phyloP scores from a whole-genome alignment of 2,113 vertebrate species.

The Eubucco bourcierii region DNA sequence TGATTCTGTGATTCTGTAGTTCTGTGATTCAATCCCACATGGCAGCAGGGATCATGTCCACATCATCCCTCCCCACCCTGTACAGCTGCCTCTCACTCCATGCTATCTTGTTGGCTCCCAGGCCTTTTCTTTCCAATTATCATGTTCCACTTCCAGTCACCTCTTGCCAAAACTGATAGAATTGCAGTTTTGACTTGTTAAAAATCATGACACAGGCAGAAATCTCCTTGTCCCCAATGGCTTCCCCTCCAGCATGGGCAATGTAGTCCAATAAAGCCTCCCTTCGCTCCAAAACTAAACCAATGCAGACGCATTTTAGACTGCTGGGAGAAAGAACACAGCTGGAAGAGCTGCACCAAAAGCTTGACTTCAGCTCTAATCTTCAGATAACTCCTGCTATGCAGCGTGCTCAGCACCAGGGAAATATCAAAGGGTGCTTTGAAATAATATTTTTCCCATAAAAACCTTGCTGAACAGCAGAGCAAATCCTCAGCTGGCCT shows the following conservation, averaged over 20 bases:
- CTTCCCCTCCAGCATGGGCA: background rate
- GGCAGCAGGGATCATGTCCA: background rate
- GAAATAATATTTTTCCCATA: conserved; percentile 29
- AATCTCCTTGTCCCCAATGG: background rate
- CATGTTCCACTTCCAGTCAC: conserved; percentile 12
- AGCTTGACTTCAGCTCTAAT: conserved; percentile 22
- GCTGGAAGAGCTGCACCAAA: conserved; percentile 32
- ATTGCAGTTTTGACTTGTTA: conserved; percentile 25
- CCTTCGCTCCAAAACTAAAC: conserved; percentile 4
- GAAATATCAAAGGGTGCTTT: conserved; percentile 6
- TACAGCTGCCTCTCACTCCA: background rate
- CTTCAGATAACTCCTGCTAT: conserved; percentile 36
- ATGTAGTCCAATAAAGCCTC: background rate
- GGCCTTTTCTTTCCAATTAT: conserved; percentile 34
- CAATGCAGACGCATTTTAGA: background rate
- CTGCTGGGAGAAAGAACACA: conserved; percentile 7
- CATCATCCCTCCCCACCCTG: background rate
- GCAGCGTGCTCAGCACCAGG: background rate
- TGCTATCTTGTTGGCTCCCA: conserved; percentile 35
- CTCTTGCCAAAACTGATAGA: background rate
- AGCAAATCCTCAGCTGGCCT: conserved; percentile 3
- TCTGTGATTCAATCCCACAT: background rate
- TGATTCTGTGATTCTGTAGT: too few relatives aligned
- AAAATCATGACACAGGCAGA: background rate
- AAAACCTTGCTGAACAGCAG: background rate